phyloP scores from a whole-genome alignment of 2,113 vertebrate genomes.

The Centropristis striata region DNA sequence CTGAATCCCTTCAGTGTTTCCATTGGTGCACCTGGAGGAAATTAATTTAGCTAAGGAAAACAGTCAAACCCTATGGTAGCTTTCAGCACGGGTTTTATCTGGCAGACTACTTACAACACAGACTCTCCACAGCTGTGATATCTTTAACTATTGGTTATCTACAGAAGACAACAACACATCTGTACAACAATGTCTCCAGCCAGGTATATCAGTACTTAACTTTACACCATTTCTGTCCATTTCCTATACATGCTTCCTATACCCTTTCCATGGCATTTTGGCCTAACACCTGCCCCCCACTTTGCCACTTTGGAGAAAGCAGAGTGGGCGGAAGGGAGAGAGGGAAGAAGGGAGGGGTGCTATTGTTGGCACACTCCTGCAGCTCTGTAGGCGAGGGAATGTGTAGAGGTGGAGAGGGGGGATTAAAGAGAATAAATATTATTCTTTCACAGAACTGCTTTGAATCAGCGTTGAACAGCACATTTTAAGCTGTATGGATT shows the following conservation, averaged over 20 bases:
- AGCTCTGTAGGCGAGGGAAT: slow-evolving; percentile 63
- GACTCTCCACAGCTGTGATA: slow-evolving; percentile 32
- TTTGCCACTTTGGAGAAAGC: slow-evolving; percentile 13
- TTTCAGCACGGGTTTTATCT: slow-evolving; percentile 46
- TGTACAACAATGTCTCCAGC: not conserved
- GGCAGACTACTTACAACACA: slow-evolving; percentile 6
- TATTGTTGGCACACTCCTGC: slow-evolving; percentile 73
- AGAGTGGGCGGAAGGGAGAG: slow-evolving; percentile 27
- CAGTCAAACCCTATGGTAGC: slow-evolving; percentile 39
- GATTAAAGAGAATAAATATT: slow-evolving; percentile 78
- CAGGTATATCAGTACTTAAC: not conserved
- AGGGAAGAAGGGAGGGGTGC: slow-evolving; percentile 60
- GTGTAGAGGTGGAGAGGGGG: slow-evolving; percentile 64
- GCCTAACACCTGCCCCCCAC: slow-evolving; percentile 60
- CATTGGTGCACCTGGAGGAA: slow-evolving; percentile 57
- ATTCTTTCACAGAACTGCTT: slow-evolving; percentile 66
- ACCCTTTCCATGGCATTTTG: slow-evolving; percentile 16
- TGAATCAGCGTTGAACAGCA: slow-evolving; percentile 55
- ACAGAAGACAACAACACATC: slow-evolving; percentile 1
- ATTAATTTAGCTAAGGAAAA: slow-evolving; percentile 56
- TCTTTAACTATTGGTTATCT: not conserved
- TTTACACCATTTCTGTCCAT: not conserved
- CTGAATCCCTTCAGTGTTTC: slow-evolving; percentile 36
- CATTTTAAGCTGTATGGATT: slow-evolving; percentile 42
- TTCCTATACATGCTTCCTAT: slow-evolving; percentile 6